Percentiles rank a stretch among this genome's conserved stretches.
Conservation (phyloP, 2,113 vertebrate species). For the Dicerorhinus sumatrensis region DNA sequence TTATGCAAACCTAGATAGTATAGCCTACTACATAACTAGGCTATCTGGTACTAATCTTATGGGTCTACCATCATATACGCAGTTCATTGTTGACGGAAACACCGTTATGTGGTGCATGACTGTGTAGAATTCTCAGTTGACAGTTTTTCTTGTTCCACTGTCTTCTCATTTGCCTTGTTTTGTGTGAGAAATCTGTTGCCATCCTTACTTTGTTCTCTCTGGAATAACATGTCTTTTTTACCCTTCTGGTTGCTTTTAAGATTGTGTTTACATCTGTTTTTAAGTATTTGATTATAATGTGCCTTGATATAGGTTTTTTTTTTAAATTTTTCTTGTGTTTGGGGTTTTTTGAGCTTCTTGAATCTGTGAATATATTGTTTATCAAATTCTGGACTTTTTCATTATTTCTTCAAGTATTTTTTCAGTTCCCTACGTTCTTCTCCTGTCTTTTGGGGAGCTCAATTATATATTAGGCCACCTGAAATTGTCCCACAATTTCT, state of each 20-base stretch:
- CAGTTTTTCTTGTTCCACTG: background rate
- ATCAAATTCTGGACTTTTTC: background rate
- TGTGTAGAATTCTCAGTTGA: background rate
- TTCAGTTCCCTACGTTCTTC: background rate
- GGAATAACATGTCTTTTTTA: background rate
- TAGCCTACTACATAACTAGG: no score
- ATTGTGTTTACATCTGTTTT: background rate
- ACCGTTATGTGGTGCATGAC: no score
- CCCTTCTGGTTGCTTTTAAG: background rate
- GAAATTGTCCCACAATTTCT: background rate
- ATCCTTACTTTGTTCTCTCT: background rate
- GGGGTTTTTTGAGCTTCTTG: background rate
- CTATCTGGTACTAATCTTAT: no score
- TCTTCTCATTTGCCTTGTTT: background rate
- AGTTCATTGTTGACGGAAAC: no score
- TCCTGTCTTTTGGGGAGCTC: background rate
- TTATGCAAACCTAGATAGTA: no score
- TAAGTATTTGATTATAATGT: background rate
- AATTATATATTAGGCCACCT: background rate
- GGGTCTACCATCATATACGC: no score
- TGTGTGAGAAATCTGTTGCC: background rate
- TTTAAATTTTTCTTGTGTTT: background rate
- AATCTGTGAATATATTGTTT: background rate
- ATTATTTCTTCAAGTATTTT: background rate
- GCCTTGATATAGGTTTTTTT: background rate